Base-by-base conservation (phyloP, 2,797 vertebrate genomes). In the Melanotaenia nigrans region DNA sequence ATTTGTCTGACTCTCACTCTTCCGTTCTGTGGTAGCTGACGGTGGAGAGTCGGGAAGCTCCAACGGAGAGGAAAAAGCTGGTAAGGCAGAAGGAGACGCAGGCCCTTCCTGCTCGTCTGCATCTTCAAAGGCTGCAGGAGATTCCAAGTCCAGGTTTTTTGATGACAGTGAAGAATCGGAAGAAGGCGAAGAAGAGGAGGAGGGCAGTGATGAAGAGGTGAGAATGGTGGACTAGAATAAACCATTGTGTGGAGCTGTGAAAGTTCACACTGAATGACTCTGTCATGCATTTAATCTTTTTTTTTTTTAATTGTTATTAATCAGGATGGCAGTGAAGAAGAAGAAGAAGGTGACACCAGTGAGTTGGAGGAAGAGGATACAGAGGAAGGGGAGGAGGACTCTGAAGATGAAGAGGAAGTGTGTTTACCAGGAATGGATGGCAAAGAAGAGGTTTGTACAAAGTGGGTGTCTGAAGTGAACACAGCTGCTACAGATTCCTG, bases 81-180 rank as follows among this genome's bases (percentile, higher is more conserved):
- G 81, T 73, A 95, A 94, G 84, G 92, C 89, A 54, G 95, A 95
- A 70, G 96, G 95, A 75, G 97, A 98, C 67, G 97, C 97, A 25
- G 97, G 96, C 53, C 97, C 97, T 58, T 99, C 97, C 89, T 99
- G 97, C 93, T 99, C 98, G 72, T 98, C 97, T n/a, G 93, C 94
- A 65, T 85, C 94, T 11, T 93, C 94, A 66, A 95, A 96, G 87
- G 87, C 93, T 68, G 91, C 92, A 81, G 95, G 94, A 85, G 94
- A 96, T 85, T 85, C 95, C 86, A 99, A 97, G 92, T 99, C 98
- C 82, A 96, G 96, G 90, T 99, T 99, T 92, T 99, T 99, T 92
- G 98, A 99, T 71, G 98, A 99, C 93, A 99, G 97, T 62, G 98
- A 98, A 75, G 97, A 99, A 85, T 98, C 96, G 51, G 97, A 97